These are phyloP conservation scores for Phallusia fumigata DNA, from an alignment of 23 tunicate genomes.

Conservation along the genomic window DNA sequence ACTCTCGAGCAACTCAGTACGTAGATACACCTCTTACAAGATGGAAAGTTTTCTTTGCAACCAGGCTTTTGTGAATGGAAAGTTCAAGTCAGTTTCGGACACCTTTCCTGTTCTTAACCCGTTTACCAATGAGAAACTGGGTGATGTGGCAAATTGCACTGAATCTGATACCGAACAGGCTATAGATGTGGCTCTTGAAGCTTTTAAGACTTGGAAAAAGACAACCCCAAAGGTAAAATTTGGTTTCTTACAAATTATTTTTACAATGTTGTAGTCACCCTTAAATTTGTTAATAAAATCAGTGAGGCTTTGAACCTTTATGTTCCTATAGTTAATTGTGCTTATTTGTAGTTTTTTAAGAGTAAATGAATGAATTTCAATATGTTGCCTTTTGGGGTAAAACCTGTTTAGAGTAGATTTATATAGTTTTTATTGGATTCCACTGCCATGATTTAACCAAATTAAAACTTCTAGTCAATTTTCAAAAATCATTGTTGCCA, in stretches of 20 bases:
- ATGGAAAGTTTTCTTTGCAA: conserved; percentile 66
- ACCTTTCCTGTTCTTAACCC: conserved; percentile 82
- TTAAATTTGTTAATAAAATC: too few relatives aligned
- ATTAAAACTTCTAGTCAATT: too few relatives aligned
- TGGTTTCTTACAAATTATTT: too few relatives aligned
- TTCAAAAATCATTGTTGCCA: too few relatives aligned
- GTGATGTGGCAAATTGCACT: conserved; percentile 73
- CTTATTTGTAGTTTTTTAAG: background rate
- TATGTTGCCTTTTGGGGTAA: too few relatives aligned
- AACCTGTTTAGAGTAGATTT: too few relatives aligned
- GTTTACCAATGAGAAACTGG: conserved; percentile 48
- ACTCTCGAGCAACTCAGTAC: too few relatives aligned
- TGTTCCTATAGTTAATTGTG: background rate
- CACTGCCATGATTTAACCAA: too few relatives aligned
- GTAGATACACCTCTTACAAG: background rate
- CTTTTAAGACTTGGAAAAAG: conserved; percentile 77
- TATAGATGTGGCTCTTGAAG: conserved; percentile 52
- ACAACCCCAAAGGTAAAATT: conserved; percentile 70
- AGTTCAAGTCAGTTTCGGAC: conserved; percentile 25
- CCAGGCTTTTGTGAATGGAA: conserved; percentile 71
- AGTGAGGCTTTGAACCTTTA: background rate
- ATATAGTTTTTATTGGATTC: too few relatives aligned
- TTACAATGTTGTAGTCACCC: background rate
- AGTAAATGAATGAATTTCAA: too few relatives aligned
- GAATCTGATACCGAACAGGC: conserved; percentile 42